Evolutionary conservation across 2,113 vertebrate species (phyloP).

Genomic region (Hippolais icterina): DNA sequence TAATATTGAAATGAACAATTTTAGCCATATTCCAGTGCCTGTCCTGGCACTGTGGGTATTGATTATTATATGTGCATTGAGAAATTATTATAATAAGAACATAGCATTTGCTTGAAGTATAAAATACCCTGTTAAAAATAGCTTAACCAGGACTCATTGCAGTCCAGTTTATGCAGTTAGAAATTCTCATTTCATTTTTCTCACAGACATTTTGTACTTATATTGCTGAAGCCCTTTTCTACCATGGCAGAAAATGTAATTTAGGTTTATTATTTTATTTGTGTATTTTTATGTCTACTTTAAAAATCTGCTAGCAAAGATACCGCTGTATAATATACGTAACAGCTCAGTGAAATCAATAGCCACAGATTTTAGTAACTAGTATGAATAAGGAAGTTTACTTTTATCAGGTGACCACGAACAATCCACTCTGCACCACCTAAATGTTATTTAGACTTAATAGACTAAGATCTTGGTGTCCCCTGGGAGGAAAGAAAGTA

Average conservation of each 20-base stretch:
- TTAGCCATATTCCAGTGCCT: background rate
- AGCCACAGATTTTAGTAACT: background rate
- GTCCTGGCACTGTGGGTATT: background rate
- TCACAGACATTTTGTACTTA: background rate
- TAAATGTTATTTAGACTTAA: conserved; percentile 7
- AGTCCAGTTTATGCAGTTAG: background rate
- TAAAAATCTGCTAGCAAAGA: background rate
- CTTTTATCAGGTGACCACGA: background rate
- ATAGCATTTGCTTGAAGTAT: background rate
- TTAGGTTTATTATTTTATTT: background rate
- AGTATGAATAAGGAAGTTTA: background rate
- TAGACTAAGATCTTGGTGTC: conserved; percentile 22
- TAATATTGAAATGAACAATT: background rate
- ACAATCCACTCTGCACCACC: background rate
- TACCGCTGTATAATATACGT: background rate
- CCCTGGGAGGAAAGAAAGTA: conserved; percentile 19
- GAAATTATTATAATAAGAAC: background rate
- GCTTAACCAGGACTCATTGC: background rate
- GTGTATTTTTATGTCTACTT: background rate
- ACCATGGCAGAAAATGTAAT: background rate
- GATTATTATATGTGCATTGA: background rate
- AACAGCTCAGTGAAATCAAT: background rate
- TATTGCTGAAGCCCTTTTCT: background rate
- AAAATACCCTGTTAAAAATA: background rate
- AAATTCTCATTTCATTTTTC: background rate